These are phyloP conservation scores for Tyto alba DNA, from an alignment of 2,113 vertebrate species.

Conservation along the genomic window DNA sequence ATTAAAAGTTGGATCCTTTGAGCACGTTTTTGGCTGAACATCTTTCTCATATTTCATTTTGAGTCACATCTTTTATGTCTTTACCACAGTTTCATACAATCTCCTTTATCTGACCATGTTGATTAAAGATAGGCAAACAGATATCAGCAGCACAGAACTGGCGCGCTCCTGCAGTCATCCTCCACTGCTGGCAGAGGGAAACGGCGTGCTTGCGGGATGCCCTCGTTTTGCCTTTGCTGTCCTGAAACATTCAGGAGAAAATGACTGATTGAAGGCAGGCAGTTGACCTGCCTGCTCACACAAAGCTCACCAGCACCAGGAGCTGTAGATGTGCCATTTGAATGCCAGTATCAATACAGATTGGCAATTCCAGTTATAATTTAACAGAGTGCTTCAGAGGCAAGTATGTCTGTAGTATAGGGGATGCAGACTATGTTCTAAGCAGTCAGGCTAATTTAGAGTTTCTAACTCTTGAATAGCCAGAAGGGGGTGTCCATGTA, in stretches of 20 bases:
- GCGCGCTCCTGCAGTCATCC: background rate
- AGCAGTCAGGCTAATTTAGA: background rate
- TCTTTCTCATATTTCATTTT: background rate
- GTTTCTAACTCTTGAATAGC: background rate
- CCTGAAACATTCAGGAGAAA: background rate
- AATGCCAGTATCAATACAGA: background rate
- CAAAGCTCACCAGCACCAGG: background rate
- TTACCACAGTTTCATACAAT: background rate
- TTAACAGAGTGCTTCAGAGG: background rate
- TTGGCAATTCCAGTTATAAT: background rate
- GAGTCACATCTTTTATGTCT: background rate
- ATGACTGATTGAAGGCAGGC: background rate
- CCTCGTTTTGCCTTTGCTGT: background rate
- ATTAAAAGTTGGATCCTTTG: background rate
- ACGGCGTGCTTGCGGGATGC: rapidly evolving
- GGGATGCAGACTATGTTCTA: background rate
- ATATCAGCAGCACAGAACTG: background rate
- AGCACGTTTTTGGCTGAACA: background rate
- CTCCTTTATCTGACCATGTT: no score
- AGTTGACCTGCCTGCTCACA: background rate
- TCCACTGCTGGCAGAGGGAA: background rate
- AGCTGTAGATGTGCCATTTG: background rate
- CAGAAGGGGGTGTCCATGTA: slow-evolving; percentile 3
- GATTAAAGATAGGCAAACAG: background rate
- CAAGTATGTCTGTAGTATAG: no score